These are phyloP conservation scores for Pelagia noctiluca DNA, from an alignment of 30 jellyfish, hydroid and myxozoan species.

Conservation along the genomic window DNA sequence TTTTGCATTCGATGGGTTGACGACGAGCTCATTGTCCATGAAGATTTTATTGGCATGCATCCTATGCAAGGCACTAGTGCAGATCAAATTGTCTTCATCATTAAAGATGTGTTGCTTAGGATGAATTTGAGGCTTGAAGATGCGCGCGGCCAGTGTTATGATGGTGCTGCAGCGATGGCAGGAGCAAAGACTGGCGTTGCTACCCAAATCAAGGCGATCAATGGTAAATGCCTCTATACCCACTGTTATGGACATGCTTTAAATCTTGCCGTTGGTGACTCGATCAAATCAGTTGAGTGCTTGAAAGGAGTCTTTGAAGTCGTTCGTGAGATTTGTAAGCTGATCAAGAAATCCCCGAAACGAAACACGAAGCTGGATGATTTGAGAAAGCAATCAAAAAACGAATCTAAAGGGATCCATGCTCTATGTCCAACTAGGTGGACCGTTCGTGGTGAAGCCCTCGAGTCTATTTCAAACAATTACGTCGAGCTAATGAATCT, in stretches of 20 bases:
- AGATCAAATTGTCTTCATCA: slow-evolving; percentile 22
- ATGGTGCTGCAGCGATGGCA: slow-evolving; percentile 88
- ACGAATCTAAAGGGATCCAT: slow-evolving; percentile 60
- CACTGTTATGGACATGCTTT: slow-evolving; percentile 65
- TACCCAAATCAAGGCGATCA: slow-evolving; percentile 59
- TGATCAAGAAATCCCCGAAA: slow-evolving; percentile 62
- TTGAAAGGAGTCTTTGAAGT: slow-evolving; percentile 61
- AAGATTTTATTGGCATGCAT: slow-evolving; percentile 30
- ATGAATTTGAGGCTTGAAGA: slow-evolving; percentile 74
- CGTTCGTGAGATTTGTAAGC: slow-evolving; percentile 53
- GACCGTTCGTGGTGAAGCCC: slow-evolving; percentile 71
- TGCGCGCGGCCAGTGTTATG: slow-evolving; percentile 75
- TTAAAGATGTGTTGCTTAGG: slow-evolving; percentile 47
- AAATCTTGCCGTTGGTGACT: slow-evolving; percentile 71
- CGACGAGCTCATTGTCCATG: slow-evolving; percentile 48
- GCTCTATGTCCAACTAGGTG: slow-evolving; percentile 61
- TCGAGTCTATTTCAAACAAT: slow-evolving; percentile 50
- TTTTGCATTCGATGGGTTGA: slow-evolving; percentile 60
- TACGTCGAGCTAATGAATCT: slow-evolving; percentile 46
- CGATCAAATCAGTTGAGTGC: slow-evolving; percentile 59
- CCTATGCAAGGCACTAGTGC: slow-evolving; percentile 36
- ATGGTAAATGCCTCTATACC: slow-evolving; percentile 63
- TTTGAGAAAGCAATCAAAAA: slow-evolving; percentile 45
- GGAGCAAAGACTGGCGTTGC: slow-evolving; percentile 76
- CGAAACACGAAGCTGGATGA: slow-evolving; percentile 62